A percentile compares a stretch with the other conserved stretches of the same genome.
Conservation (phyloP, 1,140 invertebrate species). For the Marisa cornuarietis region DNA sequence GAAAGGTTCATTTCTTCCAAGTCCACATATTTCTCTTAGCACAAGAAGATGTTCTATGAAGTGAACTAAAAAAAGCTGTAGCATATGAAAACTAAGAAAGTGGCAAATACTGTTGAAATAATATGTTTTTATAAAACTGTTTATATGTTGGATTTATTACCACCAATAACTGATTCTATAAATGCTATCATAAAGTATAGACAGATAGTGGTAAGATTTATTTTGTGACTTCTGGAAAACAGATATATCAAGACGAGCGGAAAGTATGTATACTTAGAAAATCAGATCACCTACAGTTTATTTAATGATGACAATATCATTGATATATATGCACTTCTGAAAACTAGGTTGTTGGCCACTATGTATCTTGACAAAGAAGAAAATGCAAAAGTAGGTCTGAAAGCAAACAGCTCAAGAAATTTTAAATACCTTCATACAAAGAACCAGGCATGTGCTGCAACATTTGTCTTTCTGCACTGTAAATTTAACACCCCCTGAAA, state of each 20-base stretch:
- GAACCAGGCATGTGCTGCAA: slow-evolving; percentile 19
- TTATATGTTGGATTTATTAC: no score
- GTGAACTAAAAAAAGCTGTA: no score
- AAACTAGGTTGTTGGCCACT: no score
- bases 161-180: no score
- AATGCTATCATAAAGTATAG: no score
- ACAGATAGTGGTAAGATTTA: no score
- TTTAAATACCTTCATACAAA: slow-evolving; percentile 39
- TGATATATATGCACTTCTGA: background rate
- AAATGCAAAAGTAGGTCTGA: background rate
- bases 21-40: background rate
- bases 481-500: slow-evolving; percentile 25
- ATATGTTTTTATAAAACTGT: no score
- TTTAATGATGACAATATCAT: background rate
- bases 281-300: background rate
- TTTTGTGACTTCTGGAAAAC: no score
- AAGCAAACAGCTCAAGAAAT: background rate
- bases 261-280: background rate
- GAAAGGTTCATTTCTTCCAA: background rate
- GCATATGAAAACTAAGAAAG: no score
- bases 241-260: background rate
- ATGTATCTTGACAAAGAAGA: background rate
- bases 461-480: slow-evolving; percentile 7
- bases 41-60: no score
- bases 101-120: no score